Evolutionary conservation across 2,797 vertebrate genomes (phyloP).

Genomic region (Champsocephalus esox): DNA sequence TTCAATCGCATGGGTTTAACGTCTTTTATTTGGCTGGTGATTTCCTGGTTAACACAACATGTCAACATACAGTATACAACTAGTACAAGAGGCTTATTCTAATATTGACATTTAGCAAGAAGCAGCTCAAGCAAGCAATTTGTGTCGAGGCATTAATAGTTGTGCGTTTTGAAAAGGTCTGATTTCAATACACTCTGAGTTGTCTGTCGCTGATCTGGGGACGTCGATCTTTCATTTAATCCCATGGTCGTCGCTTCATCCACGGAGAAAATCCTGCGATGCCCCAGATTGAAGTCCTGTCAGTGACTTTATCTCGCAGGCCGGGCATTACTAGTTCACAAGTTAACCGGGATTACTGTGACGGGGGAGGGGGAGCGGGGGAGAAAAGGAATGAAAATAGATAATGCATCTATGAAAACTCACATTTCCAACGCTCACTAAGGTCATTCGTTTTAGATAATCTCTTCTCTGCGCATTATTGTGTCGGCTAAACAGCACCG

Average conservation of each 20-base stretch:
- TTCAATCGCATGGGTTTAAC: background rate
- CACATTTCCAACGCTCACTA: background rate
- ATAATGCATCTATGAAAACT: background rate
- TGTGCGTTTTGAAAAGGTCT: constrained; percentile 41
- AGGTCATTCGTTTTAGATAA: background rate
- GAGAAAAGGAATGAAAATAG: background rate
- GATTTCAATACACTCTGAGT: constrained; percentile 61
- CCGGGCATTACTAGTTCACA: constrained; percentile 73
- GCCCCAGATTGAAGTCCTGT: constrained; percentile 86
- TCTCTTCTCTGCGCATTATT: background rate
- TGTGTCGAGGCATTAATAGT: constrained; percentile 19
- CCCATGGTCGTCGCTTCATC: constrained; percentile 82
- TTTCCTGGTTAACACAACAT: background rate
- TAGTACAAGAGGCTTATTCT: background rate
- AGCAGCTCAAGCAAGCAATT: background rate
- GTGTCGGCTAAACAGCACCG: background rate
- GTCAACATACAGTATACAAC: background rate
- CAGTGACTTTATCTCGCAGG: constrained; percentile 75
- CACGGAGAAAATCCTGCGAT: constrained; percentile 84
- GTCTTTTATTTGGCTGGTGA: background rate
- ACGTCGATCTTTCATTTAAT: constrained; percentile 82
- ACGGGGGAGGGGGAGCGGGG: background rate
- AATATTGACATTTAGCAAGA: constrained; percentile 3
- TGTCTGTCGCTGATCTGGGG: constrained; percentile 74
- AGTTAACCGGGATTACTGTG: constrained; percentile 73